Conservation (phyloP, 37 sponge, comb jelly and placozoan species). For the Halisarca cf. caerulea region DNA sequence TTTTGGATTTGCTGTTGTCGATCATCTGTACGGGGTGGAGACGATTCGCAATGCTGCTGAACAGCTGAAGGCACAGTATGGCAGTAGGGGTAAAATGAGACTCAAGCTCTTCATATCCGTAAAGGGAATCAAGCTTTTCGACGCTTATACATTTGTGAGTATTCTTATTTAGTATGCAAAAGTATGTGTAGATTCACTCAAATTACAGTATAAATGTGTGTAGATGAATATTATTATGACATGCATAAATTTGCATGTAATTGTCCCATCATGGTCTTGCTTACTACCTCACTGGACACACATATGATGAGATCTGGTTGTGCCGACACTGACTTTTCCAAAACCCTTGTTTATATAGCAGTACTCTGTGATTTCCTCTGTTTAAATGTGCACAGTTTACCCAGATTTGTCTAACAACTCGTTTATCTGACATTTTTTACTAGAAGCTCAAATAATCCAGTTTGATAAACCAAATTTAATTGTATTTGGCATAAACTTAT, state of each 20-base stretch:
- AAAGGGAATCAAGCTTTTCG: slow-evolving; percentile 83
- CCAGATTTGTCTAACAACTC: too few species aligned
- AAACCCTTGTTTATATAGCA: too few species aligned
- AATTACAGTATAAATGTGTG: not conserved
- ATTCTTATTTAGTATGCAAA: not conserved
- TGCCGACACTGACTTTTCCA: too few species aligned
- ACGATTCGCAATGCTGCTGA: slow-evolving; percentile 71
- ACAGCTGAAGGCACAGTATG: slow-evolving; percentile 78
- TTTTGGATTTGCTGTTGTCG: slow-evolving; percentile 85
- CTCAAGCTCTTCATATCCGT: slow-evolving; percentile 81
- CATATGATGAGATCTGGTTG: too few species aligned
- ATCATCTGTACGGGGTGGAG: slow-evolving; percentile 87
- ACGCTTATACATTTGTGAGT: slow-evolving; percentile 63
- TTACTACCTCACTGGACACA: too few species aligned
- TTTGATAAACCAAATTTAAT: too few species aligned
- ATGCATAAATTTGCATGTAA: not conserved
- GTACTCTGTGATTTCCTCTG: too few species aligned
- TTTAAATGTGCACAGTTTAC: too few species aligned
- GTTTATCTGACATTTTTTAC: not conserved
- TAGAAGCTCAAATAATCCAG: not conserved
- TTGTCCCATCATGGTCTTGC: not conserved
- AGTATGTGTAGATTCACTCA: not conserved
- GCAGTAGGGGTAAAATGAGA: slow-evolving; percentile 76
- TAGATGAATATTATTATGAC: slow-evolving; percentile 11
- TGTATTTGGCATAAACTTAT: too few species aligned